phyloP scores from a whole-genome alignment of 1,140 invertebrate species.

The Propsilocerus akamusi region DNA sequence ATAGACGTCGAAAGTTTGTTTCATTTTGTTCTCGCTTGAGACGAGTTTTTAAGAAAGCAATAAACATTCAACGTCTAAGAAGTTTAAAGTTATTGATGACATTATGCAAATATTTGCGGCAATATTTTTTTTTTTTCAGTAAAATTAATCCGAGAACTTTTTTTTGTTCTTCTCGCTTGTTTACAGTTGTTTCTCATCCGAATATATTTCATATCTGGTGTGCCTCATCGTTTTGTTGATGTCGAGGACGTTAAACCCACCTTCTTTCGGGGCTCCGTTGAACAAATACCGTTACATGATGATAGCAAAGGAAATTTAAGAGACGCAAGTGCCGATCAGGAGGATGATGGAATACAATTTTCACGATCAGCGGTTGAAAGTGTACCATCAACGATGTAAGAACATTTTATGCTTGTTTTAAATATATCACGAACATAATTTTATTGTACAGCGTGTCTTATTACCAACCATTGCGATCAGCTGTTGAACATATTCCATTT shows the following conservation, averaged over 20 bases:
- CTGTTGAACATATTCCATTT: conserved; percentile 35
- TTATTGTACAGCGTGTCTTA: conserved; percentile 13
- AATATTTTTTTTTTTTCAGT: too few species aligned
- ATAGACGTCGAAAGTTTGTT: too few species aligned
- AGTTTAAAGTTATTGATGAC: too few species aligned
- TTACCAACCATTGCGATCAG: conserved; percentile 31
- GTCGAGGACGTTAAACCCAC: background rate
- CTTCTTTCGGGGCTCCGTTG: background rate
- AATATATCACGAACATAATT: conserved; percentile 6
- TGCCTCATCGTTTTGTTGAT: background rate
- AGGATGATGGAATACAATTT: conserved; percentile 21
- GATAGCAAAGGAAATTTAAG: background rate
- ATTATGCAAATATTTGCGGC: too few species aligned
- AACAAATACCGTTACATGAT: background rate
- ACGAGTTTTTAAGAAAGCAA: too few species aligned
- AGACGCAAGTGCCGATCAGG: background rate
- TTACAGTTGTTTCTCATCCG: background rate
- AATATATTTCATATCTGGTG: background rate
- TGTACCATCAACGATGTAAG: conserved; percentile 14
- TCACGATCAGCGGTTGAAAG: conserved; percentile 34
- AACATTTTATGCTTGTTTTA: conserved; percentile 10
- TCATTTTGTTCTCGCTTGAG: too few species aligned
- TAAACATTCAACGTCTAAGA: too few species aligned
- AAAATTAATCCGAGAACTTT: too few species aligned
- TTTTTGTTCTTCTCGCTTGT: too few species aligned